These are phyloP conservation scores for Philaethria dido DNA, from an alignment of 2,888 invertebrate species.

Conservation along the genomic window DNA sequence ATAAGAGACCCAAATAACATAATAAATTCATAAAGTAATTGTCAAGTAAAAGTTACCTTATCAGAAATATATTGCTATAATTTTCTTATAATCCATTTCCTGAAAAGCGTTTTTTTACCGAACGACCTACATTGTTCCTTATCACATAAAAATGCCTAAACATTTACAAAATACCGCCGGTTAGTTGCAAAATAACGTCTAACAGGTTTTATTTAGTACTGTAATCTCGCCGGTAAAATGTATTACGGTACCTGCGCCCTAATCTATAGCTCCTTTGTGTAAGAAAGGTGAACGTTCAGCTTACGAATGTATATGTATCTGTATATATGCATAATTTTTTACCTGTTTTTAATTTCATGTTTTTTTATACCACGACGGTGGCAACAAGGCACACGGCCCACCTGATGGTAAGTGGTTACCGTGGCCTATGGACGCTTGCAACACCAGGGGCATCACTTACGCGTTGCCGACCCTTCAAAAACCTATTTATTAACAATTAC, in stretches of 20 bases:
- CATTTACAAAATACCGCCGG: conserved; percentile 44
- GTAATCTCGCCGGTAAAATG: conserved; percentile 45
- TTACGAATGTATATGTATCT: conserved; percentile 37
- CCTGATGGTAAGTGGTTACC: no score
- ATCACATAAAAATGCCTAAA: conserved; percentile 43
- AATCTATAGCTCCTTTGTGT: conserved; percentile 49
- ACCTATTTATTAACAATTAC: no score
- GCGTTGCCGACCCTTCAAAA: no score
- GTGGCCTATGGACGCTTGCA: no score
- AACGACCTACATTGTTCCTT: conserved; percentile 33
- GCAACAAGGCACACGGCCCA: no score
- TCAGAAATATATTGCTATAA: conserved; percentile 6
- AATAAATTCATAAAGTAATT: neutral
- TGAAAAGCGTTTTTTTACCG: conserved; percentile 1
- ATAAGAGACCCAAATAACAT: neutral
- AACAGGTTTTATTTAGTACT: conserved; percentile 47
- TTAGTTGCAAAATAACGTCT: conserved; percentile 45
- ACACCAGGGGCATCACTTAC: no score
- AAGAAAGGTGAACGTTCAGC: conserved; percentile 45
- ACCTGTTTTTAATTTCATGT: neutral
- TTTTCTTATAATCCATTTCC: conserved; percentile 14
- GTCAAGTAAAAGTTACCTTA: neutral
- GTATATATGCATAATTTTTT: conserved; percentile 28
- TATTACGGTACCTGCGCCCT: conserved; percentile 45
- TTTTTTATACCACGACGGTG: no score